Percentiles rank a stretch among this genome's conserved stretches.
phyloP scores from a whole-genome alignment of 2,888 invertebrate species.

The Apotomis turbidana region DNA sequence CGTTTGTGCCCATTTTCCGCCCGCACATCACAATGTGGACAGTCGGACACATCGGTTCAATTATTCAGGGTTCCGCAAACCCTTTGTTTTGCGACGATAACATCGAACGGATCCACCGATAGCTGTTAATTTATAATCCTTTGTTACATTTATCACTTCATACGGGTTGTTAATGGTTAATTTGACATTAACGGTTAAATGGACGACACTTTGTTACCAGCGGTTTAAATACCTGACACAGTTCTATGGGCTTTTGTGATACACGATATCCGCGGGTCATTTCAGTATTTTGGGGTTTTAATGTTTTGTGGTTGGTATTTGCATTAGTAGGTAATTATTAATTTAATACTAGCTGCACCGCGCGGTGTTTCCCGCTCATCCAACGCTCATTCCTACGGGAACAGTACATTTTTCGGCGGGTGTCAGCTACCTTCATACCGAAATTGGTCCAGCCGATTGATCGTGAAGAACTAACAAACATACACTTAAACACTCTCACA shows the following conservation, averaged over 20 bases:
- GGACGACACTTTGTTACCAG: constrained; percentile 5
- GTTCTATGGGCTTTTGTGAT: background rate
- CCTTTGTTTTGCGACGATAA: constrained; percentile 21
- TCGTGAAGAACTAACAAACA: too few species aligned
- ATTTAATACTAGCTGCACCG: too few species aligned
- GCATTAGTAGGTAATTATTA: background rate
- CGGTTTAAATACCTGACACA: background rate
- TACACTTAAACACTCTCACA: too few species aligned
- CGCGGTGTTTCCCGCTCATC: too few species aligned
- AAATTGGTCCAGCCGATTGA: too few species aligned
- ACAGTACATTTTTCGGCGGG: too few species aligned
- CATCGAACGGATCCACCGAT: constrained; percentile 6
- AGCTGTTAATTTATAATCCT: constrained; percentile 22
- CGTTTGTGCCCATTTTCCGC: constrained; percentile 24
- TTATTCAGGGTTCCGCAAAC: constrained; percentile 10
- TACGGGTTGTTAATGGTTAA: constrained; percentile 27
- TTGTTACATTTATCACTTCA: constrained; percentile 16
- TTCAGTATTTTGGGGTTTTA: background rate
- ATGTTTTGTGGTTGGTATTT: background rate
- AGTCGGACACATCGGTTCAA: constrained; percentile 23
- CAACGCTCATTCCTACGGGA: too few species aligned
- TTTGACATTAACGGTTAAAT: constrained; percentile 15
- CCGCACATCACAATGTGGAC: constrained; percentile 22
- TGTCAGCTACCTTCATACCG: too few species aligned
- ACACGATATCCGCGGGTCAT: background rate